Conservation (phyloP, 2,113 vertebrate species). For the Oncorhynchus clarkii region DNA sequence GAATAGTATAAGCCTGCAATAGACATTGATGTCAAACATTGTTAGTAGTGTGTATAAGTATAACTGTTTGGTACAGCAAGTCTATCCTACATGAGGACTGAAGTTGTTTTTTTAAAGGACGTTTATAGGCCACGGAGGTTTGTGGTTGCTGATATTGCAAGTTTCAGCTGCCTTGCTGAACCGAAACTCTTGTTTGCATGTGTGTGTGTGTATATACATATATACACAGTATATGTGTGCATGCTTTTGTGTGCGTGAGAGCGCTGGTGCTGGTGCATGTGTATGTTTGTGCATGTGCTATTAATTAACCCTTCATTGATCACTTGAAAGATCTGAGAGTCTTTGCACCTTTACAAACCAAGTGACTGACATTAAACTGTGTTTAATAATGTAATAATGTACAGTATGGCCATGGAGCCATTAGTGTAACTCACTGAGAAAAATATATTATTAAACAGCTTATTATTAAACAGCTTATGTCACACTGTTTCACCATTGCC, state of each 20-base stretch:
- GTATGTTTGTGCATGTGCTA: background rate
- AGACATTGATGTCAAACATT: background rate
- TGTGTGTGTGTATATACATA: background rate
- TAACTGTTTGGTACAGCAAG: background rate
- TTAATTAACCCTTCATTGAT: too few species aligned
- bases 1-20: background rate
- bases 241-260: too few species aligned
- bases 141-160: conserved; percentile 7
- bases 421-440: too few species aligned
- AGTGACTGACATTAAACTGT: background rate
- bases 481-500: background rate
- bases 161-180: background rate
- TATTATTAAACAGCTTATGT: too few species aligned
- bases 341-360: too few species aligned
- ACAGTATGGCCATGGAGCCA: too few species aligned
- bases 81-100: background rate
- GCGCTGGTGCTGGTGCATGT: background rate
- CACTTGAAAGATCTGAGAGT: too few species aligned
- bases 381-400: background rate
- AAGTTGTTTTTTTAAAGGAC: background rate
- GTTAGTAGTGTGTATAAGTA: too few species aligned
- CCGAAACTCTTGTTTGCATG: background rate
- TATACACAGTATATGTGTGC: too few species aligned
- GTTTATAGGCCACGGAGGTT: background rate
- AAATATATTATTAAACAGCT: too few species aligned